Evolutionary conservation across 2,888 invertebrate species (phyloP).

Genomic region (Idaea aversata): DNA sequence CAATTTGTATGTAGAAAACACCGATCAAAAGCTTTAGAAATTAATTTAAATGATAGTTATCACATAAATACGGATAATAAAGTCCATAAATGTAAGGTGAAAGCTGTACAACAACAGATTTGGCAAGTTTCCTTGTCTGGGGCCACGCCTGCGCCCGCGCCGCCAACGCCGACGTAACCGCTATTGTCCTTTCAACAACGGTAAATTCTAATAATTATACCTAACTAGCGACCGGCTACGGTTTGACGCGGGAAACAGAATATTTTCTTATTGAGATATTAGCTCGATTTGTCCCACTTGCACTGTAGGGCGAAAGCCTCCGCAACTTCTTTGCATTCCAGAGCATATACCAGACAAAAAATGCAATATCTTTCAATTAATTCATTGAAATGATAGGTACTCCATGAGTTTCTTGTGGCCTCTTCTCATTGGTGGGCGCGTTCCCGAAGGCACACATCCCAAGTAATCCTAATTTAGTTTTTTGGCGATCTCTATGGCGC

Average conservation of each 20-base stretch:
- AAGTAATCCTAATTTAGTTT: no score
- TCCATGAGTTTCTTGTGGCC: no score
- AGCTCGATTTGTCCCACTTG: neutral
- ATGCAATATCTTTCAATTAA: no score
- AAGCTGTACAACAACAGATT: slow-evolving; percentile 25
- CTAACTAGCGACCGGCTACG: neutral
- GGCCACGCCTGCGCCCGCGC: slow-evolving; percentile 16
- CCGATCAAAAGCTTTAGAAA: neutral
- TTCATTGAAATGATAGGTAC: no score
- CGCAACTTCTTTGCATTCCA: no score
- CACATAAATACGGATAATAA: slow-evolving; percentile 23
- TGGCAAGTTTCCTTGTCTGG: slow-evolving; percentile 35
- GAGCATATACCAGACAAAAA: no score
- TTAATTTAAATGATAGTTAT: slow-evolving; percentile 4
- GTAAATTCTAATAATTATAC: neutral
- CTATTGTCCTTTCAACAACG: neutral
- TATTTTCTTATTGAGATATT: neutral
- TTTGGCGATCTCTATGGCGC: no score
- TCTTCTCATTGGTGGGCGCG: no score
- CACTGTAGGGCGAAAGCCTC: no score
- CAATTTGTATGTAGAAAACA: neutral
- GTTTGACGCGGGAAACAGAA: no score
- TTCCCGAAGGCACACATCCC: no score
- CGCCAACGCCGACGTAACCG: slow-evolving; percentile 16
- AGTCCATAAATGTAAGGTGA: slow-evolving; percentile 28